Conservation (phyloP, 2,888 invertebrate genomes). For the Rambutsinella grinnellia region DNA sequence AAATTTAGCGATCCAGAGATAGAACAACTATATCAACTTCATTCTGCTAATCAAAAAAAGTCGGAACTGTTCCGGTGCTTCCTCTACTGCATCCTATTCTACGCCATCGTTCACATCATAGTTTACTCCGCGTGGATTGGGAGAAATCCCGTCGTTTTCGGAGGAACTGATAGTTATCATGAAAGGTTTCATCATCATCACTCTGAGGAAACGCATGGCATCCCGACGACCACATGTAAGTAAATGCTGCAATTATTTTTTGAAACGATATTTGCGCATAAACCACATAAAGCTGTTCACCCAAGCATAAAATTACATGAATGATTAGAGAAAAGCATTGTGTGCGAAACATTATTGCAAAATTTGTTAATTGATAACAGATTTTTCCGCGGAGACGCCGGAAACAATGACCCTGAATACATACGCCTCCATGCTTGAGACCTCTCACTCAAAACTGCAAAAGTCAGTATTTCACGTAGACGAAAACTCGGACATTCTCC, state of each 20-base stretch:
- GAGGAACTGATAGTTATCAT: constrained; percentile 12
- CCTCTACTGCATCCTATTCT: constrained; percentile 65
- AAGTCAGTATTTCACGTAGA: constrained; percentile 47
- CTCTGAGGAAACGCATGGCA: not conserved
- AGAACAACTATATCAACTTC: constrained; percentile 65
- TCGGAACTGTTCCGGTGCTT: constrained; percentile 65
- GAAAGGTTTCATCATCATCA: constrained; percentile 19
- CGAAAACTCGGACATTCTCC: constrained; percentile 34
- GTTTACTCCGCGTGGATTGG: constrained; percentile 44
- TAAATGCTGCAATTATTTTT: too few relatives aligned
- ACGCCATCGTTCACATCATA: constrained; percentile 59
- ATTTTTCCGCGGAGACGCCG: constrained; percentile 33
- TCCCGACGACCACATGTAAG: constrained; percentile 25
- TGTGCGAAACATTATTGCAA: too few relatives aligned
- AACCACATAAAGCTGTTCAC: not conserved
- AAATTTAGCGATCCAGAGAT: constrained; percentile 66
- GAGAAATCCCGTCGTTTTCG: constrained; percentile 33
- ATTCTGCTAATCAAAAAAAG: constrained; percentile 64
- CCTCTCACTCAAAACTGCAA: constrained; percentile 20
- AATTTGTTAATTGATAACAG: constrained; percentile 24
- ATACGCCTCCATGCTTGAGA: constrained; percentile 32
- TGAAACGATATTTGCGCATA: not conserved
- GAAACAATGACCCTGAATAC: constrained; percentile 42
- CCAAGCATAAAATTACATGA: not conserved
- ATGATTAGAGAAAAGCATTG: not conserved